Evolutionary conservation across 1,140 invertebrate genomes (phyloP), one percentile per base, ranked within the genome.

Genomic region (Spodoptera frugiperda): DNA sequence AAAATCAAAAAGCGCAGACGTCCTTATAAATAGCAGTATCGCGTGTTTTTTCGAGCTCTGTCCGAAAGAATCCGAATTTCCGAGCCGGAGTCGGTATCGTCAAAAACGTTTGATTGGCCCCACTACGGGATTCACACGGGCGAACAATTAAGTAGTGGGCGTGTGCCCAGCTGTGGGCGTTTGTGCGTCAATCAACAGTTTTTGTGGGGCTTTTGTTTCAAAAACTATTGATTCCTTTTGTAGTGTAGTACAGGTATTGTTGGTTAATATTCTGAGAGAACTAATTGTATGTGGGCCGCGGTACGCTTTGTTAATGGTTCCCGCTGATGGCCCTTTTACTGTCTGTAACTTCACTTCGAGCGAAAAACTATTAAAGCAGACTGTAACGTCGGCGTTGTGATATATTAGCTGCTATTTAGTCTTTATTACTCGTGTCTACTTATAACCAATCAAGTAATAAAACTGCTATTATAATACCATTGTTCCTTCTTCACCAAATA

Each of bases 141-240:
- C 59, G 30, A 12, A 63, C 33, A 63, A 44, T 44, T 19, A 63
- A 63, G 15, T 63, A 51, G 55, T 73, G 44, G 54, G 54, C 39
- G 44, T 55, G 14, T 48, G 70, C 15, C 54, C 70, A 57, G 2
- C 39, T 9, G 30, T 73, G 70, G 70, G 70, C 70, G 70, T 73
- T n/a, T 19, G 54, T 59, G 17, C 54, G 44, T 73, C 70, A 61
- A 55, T 59, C 39, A 48, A 61, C 57, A 61, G 57, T 61, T 54
- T 59, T 73, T 73, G 70, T 59, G 17, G 12, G 48, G 12, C 70
- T 73, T 72, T 73, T 73, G 70, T 73, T 73, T 44, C 70, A 44
- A 59, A 59, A 48, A 73, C 54, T 57, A 59, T 59, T 59, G 70
- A 73, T 73, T 59, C 59, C 54, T 59, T 73, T 73, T 73, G 70